Evolutionary conservation across 1,140 invertebrate genomes (phyloP).

Genomic region (Drosophila micromelanica): DNA sequence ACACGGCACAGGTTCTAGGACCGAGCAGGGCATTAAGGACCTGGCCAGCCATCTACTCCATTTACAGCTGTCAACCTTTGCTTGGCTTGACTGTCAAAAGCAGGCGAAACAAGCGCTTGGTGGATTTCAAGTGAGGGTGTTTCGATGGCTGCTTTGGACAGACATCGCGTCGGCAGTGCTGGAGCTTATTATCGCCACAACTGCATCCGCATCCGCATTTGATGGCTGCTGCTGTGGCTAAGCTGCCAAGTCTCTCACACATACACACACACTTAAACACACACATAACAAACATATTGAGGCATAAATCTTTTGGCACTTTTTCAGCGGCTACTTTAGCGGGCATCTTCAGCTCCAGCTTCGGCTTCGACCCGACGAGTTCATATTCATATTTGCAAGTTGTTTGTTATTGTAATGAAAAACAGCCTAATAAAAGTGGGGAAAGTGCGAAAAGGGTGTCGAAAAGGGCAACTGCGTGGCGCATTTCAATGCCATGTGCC

Average conservation of each 20-base stretch:
- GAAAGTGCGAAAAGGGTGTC: not conserved
- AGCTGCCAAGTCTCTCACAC: conserved; percentile 29
- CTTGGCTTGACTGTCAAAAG: conserved; percentile 36
- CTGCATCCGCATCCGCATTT: conserved; percentile 60
- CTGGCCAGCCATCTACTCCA: conserved; percentile 66
- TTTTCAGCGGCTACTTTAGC: conserved; percentile 66
- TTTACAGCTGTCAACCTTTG: conserved; percentile 64
- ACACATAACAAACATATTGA: conserved; percentile 20
- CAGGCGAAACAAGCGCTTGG: conserved; percentile 18
- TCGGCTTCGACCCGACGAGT: not conserved
- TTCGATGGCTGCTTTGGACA: not conserved
- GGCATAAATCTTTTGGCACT: conserved; percentile 75
- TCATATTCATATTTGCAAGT: conserved; percentile 65
- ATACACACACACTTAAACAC: conserved; percentile 10
- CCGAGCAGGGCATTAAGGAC: not conserved
- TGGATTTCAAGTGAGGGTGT: not conserved
- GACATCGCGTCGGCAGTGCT: conserved; percentile 23
- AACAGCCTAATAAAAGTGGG: too few relatives aligned
- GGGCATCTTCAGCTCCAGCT: conserved; percentile 11
- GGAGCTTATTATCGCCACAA: conserved; percentile 71
- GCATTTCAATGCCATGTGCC: conserved; percentile 60
- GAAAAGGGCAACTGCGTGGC: conserved; percentile 42
- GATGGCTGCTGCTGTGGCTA: conserved; percentile 12
- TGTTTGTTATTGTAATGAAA: conserved; percentile 77
- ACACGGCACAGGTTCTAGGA: not conserved